Evolutionary conservation across 2,888 invertebrate species (phyloP).

Genomic region (Drosophila falleni): DNA sequence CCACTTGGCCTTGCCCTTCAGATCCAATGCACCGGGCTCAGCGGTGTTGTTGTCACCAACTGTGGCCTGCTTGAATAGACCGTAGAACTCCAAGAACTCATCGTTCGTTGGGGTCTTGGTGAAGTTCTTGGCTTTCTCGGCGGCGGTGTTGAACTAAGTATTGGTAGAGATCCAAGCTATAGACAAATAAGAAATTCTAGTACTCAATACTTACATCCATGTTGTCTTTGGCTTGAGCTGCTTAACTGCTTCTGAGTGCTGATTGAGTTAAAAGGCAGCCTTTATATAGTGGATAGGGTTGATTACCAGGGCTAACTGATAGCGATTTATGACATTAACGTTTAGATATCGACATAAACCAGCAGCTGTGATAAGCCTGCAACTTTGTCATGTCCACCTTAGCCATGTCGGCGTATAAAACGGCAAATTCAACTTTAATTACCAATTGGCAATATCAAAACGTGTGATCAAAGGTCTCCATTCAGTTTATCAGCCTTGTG

Average conservation of each 20-base stretch:
- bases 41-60: conserved; percentile 92
- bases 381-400: conserved; percentile 18
- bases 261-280: conserved; percentile 1
- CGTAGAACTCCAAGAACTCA: conserved; percentile 93
- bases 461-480: conserved; percentile 42
- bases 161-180: not conserved
- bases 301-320: conserved; percentile 30
- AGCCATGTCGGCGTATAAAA: conserved; percentile 34
- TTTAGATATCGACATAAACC: conserved; percentile 45
- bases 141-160: conserved; percentile 89
- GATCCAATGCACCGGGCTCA: conserved; percentile 94
- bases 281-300: conserved; percentile 40
- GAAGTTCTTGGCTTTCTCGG: conserved; percentile 91
- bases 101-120: conserved; percentile 91
- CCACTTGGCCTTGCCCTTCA: conserved; percentile 97
- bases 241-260: conserved; percentile 46
- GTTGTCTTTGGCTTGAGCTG: conserved; percentile 40
- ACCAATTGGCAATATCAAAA: conserved; percentile 15
- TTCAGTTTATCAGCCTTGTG: conserved; percentile 18
- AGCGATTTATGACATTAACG: conserved; percentile 37
- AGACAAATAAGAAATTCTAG: not conserved
- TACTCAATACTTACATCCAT: conserved; percentile 66
- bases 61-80: conserved; percentile 93
- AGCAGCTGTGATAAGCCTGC: conserved; percentile 43
- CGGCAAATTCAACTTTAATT: conserved; percentile 39